Percentiles rank a stretch among this genome's conserved stretches.
Evolutionary conservation across 2,797 vertebrate genomes (phyloP).

Genomic region (Sebastes nivosus): DNA sequence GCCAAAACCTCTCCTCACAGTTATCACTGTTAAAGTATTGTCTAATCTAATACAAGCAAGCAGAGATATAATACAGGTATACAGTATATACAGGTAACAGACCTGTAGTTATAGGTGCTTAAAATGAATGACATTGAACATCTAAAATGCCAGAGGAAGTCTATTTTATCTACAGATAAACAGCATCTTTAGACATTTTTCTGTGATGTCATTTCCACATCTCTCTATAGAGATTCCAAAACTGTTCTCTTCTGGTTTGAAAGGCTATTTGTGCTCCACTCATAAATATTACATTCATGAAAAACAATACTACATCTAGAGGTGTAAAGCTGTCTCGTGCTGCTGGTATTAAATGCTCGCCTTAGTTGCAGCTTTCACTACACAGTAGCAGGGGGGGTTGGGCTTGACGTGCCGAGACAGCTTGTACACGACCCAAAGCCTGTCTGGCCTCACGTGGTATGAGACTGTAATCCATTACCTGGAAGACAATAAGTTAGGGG

Average conservation of each 20-base stretch:
- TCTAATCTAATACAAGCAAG: background rate
- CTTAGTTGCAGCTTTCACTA: too few species aligned
- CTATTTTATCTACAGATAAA: background rate
- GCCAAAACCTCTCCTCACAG: background rate
- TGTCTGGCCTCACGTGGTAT: too few species aligned
- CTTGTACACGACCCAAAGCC: too few species aligned
- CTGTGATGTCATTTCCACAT: background rate
- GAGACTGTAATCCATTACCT: too few species aligned
- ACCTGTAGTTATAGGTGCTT: background rate
- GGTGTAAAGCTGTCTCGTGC: background rate
- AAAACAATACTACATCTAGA: background rate
- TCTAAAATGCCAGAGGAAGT: background rate
- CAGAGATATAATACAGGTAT: too few species aligned
- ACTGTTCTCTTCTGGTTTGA: background rate
- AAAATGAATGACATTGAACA: background rate
- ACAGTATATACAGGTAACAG: too few species aligned
- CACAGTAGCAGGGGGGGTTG: too few species aligned
- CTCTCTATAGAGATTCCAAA: background rate
- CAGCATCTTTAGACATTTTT: background rate
- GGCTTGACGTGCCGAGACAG: too few species aligned
- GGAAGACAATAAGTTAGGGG: too few species aligned
- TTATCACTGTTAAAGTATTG: background rate
- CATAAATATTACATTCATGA: background rate
- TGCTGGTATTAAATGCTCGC: too few species aligned
- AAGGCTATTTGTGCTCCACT: background rate